Conservation (phyloP, 64 coral and sea anemone genomes). For the Porites lutea region DNA sequence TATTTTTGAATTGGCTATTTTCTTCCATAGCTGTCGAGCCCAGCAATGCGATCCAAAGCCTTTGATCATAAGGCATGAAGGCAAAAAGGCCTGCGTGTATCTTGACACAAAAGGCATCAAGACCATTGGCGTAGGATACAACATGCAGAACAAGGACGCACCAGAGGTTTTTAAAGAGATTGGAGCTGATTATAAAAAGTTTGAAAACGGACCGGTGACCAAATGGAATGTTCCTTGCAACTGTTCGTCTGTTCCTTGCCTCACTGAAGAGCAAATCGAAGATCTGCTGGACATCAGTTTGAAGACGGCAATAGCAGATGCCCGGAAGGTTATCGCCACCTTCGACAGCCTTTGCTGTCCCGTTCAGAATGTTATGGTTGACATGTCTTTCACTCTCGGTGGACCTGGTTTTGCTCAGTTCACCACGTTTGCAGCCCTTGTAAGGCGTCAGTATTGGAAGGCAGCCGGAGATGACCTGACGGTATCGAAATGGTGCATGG, state of each 20-base stretch:
- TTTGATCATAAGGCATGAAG: conserved; percentile 74
- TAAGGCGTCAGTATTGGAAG: conserved; percentile 74
- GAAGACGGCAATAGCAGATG: conserved; percentile 64
- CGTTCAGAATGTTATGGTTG: conserved; percentile 90
- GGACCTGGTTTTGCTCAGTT: conserved; percentile 49
- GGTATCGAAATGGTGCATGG: conserved; percentile 72
- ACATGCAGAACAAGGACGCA: conserved; percentile 76
- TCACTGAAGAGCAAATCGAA: conserved; percentile 66
- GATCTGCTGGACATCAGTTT: conserved; percentile 66
- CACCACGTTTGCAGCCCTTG: conserved; percentile 64
- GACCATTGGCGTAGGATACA: conserved; percentile 87
- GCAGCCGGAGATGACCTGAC: conserved; percentile 81
- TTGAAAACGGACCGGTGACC: conserved; percentile 71
- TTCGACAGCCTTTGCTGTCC: conserved; percentile 75
- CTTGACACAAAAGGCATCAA: conserved; percentile 72
- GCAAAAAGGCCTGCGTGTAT: conserved; percentile 69
- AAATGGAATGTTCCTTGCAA: conserved; percentile 53
- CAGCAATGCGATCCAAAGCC: conserved; percentile 69
- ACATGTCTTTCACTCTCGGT: conserved; percentile 88
- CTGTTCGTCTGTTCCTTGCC: conserved; percentile 72
- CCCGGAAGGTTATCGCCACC: conserved; percentile 58
- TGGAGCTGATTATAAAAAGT: conserved; percentile 82
- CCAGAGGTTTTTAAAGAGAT: conserved; percentile 62
- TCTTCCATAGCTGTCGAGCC: background rate
- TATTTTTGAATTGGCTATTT: background rate